Evolutionary conservation across 1,140 invertebrate genomes (phyloP), one percentile per base, ranked within the genome.

Genomic region (Temnothorax curvispinosus): DNA sequence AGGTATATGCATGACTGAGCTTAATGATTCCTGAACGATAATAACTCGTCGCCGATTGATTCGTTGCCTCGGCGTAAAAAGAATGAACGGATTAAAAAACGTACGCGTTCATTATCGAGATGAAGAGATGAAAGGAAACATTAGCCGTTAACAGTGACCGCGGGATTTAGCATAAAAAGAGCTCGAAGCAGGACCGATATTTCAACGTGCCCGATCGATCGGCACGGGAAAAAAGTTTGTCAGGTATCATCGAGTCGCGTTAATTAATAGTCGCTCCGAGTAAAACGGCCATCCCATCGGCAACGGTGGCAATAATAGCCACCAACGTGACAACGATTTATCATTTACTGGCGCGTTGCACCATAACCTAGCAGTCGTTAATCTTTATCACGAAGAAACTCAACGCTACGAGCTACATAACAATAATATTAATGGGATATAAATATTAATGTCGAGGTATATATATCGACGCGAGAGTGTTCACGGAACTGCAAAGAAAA

Each of bases 241-340:
- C 69, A 32, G 80, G 15, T 72, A 56, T 82, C 80, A 44, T 44
- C 41, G 69, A 27, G 21, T 21, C 54, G 69, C 69, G 80, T 84
- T 84, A 84, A 84, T 84, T 84, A 84, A 84, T 84, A 84, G 80
- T 74, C 80, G 69, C 27, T n/a, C 41, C 69, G 69, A 56, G 69
- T 84, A 84, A 84, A 75, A 84, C 54, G 80, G 32, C 54, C 41
- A 11, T 74, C 27, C 69, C 54, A 84, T 82, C 67, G 67, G 71
- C 80, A 75, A 84, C 69, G 54, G 69, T 38, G 38, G 80, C 80
- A 84, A 84, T 84, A 84, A 84, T 84, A 62, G 80, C 67, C 80
- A 60, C 18, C 11, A n/a, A 35, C 54, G 54, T 60, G 54, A 75
- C 80, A 84, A 84, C 44, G 69, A 84, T 84, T 84, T 84, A 84